These are phyloP conservation scores for Adineta ricciae DNA, from an alignment of 2,888 invertebrate genomes.

Conservation along the genomic window DNA sequence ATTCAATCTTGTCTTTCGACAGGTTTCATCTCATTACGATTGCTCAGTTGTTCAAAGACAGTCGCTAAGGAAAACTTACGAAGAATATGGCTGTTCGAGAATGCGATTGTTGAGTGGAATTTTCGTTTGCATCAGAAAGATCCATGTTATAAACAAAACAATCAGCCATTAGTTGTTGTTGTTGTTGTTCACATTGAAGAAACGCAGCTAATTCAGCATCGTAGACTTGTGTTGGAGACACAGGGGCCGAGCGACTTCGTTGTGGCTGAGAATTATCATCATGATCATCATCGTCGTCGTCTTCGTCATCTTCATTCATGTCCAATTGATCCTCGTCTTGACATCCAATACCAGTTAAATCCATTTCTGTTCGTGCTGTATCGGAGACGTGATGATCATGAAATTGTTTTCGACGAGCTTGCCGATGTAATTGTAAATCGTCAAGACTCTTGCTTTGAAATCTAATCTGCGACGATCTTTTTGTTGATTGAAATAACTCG, in stretches of 20 bases:
- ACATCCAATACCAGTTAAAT: background rate
- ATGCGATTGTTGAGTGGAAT: background rate
- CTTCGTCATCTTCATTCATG: background rate
- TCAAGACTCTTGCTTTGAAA: background rate
- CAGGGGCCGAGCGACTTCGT: background rate
- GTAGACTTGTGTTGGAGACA: background rate
- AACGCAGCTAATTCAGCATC: slow-evolving; percentile 14
- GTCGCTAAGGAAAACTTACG: background rate
- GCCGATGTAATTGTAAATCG: background rate
- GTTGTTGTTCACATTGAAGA: slow-evolving; percentile 3
- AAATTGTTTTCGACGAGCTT: background rate
- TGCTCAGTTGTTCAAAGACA: background rate
- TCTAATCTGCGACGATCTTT: background rate
- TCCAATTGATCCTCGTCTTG: too few relatives aligned
- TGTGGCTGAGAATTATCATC: background rate
- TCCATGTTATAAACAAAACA: slow-evolving; percentile 2
- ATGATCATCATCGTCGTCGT: background rate
- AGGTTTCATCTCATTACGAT: background rate
- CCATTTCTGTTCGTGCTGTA: background rate
- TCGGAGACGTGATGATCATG: background rate
- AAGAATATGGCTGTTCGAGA: background rate
- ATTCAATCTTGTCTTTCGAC: background rate
- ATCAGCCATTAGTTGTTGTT: background rate
- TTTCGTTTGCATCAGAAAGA: background rate
- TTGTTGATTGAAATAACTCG: background rate